Base-by-base conservation (phyloP, 2,797 vertebrate species). In the Neosilurus hyrtlii region DNA sequence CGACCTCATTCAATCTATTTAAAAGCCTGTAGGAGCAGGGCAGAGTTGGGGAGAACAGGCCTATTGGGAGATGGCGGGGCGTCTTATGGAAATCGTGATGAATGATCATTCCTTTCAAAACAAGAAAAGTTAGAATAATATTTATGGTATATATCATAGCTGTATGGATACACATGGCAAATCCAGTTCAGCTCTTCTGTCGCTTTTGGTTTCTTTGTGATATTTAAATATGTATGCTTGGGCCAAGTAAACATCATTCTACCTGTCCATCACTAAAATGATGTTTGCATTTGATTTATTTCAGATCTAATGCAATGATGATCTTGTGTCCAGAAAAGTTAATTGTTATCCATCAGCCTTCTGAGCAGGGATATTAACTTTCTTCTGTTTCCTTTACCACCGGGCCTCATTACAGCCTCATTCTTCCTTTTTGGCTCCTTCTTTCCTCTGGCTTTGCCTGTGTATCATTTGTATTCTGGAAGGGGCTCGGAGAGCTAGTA, bases 381-480 rank as follows among this genome's bases (percentile, higher is more conserved):
- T 84, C 51, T 81, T 86, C 88, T 79, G 66, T 83, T 87, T 80
- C 81, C 67, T 85, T 83, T 86, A 87, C 84, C 80, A 83, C 82
- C 77, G 84, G 82, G 83, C 30, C 57, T 63, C 37, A 83, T 79
- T 11, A 86, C 68, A 59, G 57, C 59, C 71, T 84, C 63, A 0
- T 30, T 63, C 57, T 83, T 73, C 81, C 59, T 81, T 68, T 86
- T 90, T 84, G 82, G 30, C 63, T 86, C 59, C 54, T 67, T 63
- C 59, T 59, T 56, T 75, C 14, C 56, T 61, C 80, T 79, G 67
- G 52, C 70, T 84, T n/a, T 24, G 52, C 57, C 70, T 20, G 4
- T 43, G 54, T 57, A 54, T 83, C 79, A 81, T 87, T 89, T 88
- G 83, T 90, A 79, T 88, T 85, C 76, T 82, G 84, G 74, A 86